Evolutionary conservation across 2,113 vertebrate genomes (phyloP).

Genomic region (Neomonachus schauinslandi): DNA sequence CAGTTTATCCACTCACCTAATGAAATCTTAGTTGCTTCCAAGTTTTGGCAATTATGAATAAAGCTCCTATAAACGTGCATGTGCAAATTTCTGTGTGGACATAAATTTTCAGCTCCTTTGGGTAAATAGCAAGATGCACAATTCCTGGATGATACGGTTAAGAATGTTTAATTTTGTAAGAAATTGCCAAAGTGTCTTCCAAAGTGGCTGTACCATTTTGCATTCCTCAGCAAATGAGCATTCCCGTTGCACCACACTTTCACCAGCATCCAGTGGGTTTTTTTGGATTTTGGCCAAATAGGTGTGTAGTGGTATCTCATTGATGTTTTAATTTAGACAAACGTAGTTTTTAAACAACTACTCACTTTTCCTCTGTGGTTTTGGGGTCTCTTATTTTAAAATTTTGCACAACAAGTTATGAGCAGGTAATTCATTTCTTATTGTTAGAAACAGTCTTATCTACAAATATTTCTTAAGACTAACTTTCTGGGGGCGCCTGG

Average conservation of each 20-base stretch:
- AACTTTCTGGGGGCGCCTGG: not conserved
- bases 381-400: not conserved
- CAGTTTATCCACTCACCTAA: not conserved
- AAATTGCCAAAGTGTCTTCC: not conserved
- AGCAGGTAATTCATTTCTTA: not conserved
- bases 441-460: not conserved
- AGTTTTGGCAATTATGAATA: not conserved
- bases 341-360: not conserved
- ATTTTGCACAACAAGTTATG: not conserved
- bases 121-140: not conserved
- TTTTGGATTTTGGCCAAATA: not conserved
- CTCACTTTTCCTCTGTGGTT: not conserved
- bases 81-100: not conserved
- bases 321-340: not conserved
- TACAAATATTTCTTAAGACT: not conserved
- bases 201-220: not conserved
- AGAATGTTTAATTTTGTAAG: not conserved
- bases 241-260: not conserved
- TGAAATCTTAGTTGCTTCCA: not conserved
- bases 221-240: not conserved
- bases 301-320: not conserved
- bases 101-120: not conserved
- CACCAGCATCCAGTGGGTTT: too few relatives aligned
- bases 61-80: not conserved
- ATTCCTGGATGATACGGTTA: not conserved